A percentile compares a stretch with the other conserved stretches of the same genome.
Conservation (phyloP, 2,113 vertebrate genomes). For the Crotalus horridus region DNA sequence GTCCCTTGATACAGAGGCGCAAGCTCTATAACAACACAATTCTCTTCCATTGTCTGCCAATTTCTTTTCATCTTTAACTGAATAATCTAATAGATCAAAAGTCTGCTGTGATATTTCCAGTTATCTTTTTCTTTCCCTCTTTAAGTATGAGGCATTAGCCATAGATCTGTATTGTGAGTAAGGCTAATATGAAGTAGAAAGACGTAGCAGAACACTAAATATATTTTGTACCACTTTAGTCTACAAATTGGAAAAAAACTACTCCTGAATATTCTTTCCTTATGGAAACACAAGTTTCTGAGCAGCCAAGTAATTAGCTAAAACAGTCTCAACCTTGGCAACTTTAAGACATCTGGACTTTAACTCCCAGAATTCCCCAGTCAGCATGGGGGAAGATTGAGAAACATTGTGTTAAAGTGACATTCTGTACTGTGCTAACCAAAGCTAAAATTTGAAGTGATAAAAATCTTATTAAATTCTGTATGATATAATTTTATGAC, state of each 20-base stretch:
- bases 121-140: not conserved
- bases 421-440: not conserved
- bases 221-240: not conserved
- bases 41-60: not conserved
- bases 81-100: not conserved
- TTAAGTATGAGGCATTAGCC: not conserved
- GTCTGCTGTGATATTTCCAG: not conserved
- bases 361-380: not conserved
- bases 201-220: not conserved
- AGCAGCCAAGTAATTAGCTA: not conserved
- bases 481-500: not conserved
- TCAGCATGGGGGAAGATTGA: not conserved
- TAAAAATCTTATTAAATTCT: not conserved
- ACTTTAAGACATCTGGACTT: not conserved
- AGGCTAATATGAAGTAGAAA: too few species aligned
- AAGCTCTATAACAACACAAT: slow-evolving; percentile 19
- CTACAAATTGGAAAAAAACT: not conserved
- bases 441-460: not conserved
- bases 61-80: not conserved
- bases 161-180: not conserved
- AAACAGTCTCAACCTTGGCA: not conserved
- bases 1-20: slow-evolving; percentile 38
- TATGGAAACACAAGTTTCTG: not conserved
- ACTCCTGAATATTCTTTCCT: not conserved
- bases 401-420: not conserved